phyloP scores from a whole-genome alignment of 1,140 invertebrate genomes.

The Oppia nitens region DNA sequence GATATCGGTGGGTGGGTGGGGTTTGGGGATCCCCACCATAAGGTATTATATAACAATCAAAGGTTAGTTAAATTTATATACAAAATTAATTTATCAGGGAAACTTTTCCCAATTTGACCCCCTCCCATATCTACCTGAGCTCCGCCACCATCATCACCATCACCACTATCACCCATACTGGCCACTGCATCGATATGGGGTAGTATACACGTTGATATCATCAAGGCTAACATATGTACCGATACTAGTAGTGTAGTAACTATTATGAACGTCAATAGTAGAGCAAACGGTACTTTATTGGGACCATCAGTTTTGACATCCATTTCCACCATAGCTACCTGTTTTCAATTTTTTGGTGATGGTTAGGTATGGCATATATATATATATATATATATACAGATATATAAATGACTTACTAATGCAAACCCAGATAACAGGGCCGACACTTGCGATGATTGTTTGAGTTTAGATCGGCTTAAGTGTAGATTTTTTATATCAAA shows the following conservation, averaged over 20 bases:
- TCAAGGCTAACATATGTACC: constrained; percentile 89
- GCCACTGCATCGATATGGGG: constrained; percentile 39
- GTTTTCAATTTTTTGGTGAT: not conserved
- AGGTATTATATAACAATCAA: no score
- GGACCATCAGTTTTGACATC: not conserved
- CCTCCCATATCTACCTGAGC: not conserved
- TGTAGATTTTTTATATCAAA: constrained; percentile 45
- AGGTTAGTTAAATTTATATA: no score
- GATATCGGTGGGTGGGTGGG: no score
- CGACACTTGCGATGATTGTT: constrained; percentile 4
- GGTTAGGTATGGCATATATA: not conserved
- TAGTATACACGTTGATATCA: constrained; percentile 97
- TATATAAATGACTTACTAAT: not conserved
- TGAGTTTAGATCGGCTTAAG: constrained; percentile 27
- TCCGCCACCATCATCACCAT: not conserved
- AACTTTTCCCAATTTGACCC: not conserved
- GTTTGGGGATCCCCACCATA: no score
- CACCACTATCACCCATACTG: constrained; percentile 13
- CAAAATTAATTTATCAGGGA: no score
- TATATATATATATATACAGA: not conserved
- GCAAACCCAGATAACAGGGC: constrained; percentile 9
- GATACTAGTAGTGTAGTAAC: constrained; percentile 89
- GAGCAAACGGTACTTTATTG: constrained; percentile 35
- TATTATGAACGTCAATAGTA: constrained; percentile 84
- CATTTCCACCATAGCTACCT: constrained; percentile 37